Percentiles rank a stretch among this genome's conserved stretches.
phyloP scores from a whole-genome alignment of 2,113 vertebrate genomes.

The Chauna torquata region DNA sequence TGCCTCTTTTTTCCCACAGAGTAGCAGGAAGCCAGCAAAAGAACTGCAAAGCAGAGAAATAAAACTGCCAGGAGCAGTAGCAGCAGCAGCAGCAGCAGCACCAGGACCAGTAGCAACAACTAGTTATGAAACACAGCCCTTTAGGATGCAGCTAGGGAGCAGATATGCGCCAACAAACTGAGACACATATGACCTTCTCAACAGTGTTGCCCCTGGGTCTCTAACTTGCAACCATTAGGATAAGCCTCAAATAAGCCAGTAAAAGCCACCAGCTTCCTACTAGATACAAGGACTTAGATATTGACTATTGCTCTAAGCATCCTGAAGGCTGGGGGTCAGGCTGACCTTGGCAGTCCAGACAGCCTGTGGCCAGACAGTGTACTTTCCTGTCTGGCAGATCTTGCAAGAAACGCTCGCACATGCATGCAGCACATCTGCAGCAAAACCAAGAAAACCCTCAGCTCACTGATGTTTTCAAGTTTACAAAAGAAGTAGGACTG shows the following conservation, averaged over 20 bases:
- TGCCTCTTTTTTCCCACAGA: not conserved
- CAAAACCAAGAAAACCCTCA: not conserved
- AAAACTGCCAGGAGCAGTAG: fast-evolving
- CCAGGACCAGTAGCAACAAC: not conserved
- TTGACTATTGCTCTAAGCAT: not conserved
- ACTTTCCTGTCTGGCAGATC: not conserved
- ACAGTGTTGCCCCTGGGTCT: not conserved
- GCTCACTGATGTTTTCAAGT: not conserved
- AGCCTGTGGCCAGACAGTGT: not conserved
- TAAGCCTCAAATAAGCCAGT: not conserved
- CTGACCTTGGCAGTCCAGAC: not conserved
- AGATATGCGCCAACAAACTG: not conserved
- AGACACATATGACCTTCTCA: not conserved
- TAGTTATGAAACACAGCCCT: not conserved
- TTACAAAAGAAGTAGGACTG: not conserved
- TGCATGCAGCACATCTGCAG: not conserved
- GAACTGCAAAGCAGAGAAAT: not conserved
- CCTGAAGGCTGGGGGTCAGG: fast-evolving
- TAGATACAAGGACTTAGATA: not conserved
- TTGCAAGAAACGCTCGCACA: not conserved
- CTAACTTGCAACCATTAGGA: not conserved
- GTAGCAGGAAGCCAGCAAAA: not conserved
- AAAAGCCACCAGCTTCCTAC: not conserved
- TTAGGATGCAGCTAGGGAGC: not conserved
- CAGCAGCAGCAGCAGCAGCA: not conserved